These are phyloP conservation scores for Nudaria mundana DNA, from an alignment of 2,888 invertebrate genomes.

Conservation along the genomic window DNA sequence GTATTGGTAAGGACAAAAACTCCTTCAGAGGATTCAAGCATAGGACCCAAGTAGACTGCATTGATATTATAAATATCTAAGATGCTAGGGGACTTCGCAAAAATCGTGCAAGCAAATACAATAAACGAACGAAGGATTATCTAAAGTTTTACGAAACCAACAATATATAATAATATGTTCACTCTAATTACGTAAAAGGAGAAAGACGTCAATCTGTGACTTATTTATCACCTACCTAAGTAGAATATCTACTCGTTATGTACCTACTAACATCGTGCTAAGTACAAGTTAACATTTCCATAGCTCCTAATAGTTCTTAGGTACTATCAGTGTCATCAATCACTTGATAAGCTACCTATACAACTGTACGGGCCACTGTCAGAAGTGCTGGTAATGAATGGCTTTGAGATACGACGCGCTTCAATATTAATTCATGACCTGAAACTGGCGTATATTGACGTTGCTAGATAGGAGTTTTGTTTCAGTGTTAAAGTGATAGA, in stretches of 20 bases:
- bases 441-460: conserved; percentile 8
- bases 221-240: neutral
- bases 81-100: no score
- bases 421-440: conserved; percentile 31
- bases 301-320: conserved; percentile 25
- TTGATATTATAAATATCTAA: no score
- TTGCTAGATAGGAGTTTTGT: neutral
- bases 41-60: no score
- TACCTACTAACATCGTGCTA: conserved; percentile 6
- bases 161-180: neutral
- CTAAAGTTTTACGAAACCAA: neutral
- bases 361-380: conserved; percentile 32
- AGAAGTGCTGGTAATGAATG: conserved; percentile 34
- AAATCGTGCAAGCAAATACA: no score
- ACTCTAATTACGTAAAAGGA: neutral
- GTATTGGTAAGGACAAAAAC: no score
- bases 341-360: conserved; percentile 37
- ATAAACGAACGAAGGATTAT: no score
- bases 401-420: conserved; percentile 29
- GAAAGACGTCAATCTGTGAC: neutral
- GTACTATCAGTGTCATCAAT: conserved; percentile 34
- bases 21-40: no score
- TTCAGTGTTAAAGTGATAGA: neutral
- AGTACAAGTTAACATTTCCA: conserved; percentile 3
- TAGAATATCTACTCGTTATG: conserved; percentile 10